phyloP scores from a whole-genome alignment of 1,140 invertebrate genomes.

The Brachionus plicatilis region DNA sequence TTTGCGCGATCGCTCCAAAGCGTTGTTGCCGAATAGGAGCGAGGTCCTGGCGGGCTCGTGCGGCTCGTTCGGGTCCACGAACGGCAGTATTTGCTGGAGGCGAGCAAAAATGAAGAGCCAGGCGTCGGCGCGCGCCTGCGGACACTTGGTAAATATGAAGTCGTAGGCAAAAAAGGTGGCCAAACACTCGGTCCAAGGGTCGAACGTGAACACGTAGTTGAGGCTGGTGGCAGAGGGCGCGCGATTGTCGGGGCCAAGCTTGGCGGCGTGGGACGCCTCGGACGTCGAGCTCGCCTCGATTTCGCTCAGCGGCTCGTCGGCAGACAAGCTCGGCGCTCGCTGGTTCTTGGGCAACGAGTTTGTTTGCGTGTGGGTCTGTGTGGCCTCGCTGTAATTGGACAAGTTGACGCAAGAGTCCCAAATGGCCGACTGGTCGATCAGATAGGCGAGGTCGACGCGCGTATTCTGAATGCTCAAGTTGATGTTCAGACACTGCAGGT shows the following conservation, averaged over 20 bases:
- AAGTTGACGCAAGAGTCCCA: conserved; percentile 61
- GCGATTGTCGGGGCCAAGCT: too few relatives aligned
- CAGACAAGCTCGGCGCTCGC: not conserved
- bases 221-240: not conserved
- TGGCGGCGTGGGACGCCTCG: not conserved
- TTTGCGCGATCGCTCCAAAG: conserved; percentile 68
- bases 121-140: conserved; percentile 73
- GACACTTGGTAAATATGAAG: conserved; percentile 67
- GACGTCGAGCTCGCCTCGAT: not conserved
- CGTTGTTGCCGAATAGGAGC: conserved; percentile 91
- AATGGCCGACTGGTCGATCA: conserved; percentile 79
- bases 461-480: not conserved
- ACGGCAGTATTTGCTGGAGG: conserved; percentile 78
- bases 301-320: not conserved
- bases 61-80: conserved; percentile 79
- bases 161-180: conserved; percentile 74
- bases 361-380: not conserved
- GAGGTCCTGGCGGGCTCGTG: conserved; percentile 45
- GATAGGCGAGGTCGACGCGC: conserved; percentile 83
- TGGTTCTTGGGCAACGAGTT: conserved; percentile 9
- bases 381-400: not conserved
- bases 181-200: conserved; percentile 76
- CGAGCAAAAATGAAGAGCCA: conserved; percentile 91
- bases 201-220: conserved; percentile 43
- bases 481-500: conserved; percentile 27